Percentiles rank a stretch among this genome's conserved stretches.
Evolutionary conservation across 2,888 invertebrate genomes (phyloP).

Genomic region (Netelia melanura): DNA sequence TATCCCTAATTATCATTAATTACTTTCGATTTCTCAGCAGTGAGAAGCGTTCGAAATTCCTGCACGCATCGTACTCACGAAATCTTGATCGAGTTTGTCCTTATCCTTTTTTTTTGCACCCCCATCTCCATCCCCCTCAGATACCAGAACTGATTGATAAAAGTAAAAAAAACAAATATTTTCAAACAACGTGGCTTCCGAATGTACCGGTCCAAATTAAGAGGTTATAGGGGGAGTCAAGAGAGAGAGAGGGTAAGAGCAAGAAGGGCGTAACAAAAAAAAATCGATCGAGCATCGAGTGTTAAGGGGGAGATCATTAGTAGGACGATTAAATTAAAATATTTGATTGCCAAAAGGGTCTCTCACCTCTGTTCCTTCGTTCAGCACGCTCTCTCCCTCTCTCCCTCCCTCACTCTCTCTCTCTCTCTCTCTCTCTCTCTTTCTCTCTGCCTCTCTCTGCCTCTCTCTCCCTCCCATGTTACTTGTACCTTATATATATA

Average conservation of each 20-base stretch:
- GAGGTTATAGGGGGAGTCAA: slow-evolving; percentile 72
- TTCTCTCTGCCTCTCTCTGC: background rate
- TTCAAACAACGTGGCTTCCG: background rate
- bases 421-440: background rate
- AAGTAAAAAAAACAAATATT: background rate
- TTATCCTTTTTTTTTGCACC: background rate
- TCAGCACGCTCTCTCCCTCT: background rate
- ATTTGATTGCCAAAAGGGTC: slow-evolving; percentile 82
- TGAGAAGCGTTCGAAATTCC: no score
- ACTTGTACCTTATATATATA: slow-evolving; percentile 15
- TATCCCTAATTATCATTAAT: no score
- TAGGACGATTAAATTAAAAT: slow-evolving; percentile 83
- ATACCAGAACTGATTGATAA: no score
- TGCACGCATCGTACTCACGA: no score
- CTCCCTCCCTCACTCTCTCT: background rate
- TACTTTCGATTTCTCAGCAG: no score
- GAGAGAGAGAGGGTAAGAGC: slow-evolving; percentile 67
- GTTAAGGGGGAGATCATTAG: slow-evolving; percentile 79
- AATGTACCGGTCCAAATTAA: slow-evolving; percentile 11
- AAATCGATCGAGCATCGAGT: slow-evolving; percentile 72
- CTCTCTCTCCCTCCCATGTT: slow-evolving; percentile 17
- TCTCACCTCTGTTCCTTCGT: slow-evolving; percentile 57
- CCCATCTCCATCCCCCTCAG: no score
- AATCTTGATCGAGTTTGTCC: no score
- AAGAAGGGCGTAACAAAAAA: slow-evolving; percentile 69